Evolutionary conservation across 2,113 vertebrate species (phyloP), one percentile per base, ranked within the genome.

Genomic region (Phylloscopus trochilus): DNA sequence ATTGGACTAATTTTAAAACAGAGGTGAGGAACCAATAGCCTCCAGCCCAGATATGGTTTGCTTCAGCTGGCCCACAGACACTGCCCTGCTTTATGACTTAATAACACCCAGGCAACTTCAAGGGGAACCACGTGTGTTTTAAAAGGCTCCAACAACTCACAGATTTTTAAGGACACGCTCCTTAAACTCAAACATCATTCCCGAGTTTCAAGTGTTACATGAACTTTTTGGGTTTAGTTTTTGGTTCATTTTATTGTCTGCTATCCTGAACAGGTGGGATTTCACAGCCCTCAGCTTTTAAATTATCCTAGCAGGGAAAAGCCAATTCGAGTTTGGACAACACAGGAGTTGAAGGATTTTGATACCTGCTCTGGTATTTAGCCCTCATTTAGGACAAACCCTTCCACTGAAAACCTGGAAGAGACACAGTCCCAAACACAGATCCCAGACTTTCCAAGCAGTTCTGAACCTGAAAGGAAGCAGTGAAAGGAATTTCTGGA

Each of bases 1-100:
- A 96, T 93, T 92, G 87, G 59, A 94, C 93, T 97, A 95, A 96
- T 96, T 97, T 96, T 96, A 96, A 96, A 93, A 75, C 96, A 87
- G 95, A 95, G 95, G 95, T 97, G 96, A 96, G 94, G 92, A 95
- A 93, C 91, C 91, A 88, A 92, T 90, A 90, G 89, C 92, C 94
- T 86, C 58, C 83, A 89, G 92, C 86, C 94, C 95, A 92, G 95
- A 89, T 89, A 96, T 10, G 73, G 92, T 83, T 90, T 83, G 93
- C 78, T 86, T 96, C 94, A 92, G 94, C 81, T 86, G 95, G 94
- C 91, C 89, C 44, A 83, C 88, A 89, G 92, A 93, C 92, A 83
- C 46, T 0, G 24, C 31, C 11, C 11, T 19, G 78, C 59, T 86
- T 78, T 46, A 70, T 62, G 46, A 16, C 68, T 88, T 76, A 55